Percentiles rank a stretch among this genome's conserved stretches.
phyloP scores from a whole-genome alignment of 2,888 invertebrate genomes.

The Mimachlamys varia region DNA sequence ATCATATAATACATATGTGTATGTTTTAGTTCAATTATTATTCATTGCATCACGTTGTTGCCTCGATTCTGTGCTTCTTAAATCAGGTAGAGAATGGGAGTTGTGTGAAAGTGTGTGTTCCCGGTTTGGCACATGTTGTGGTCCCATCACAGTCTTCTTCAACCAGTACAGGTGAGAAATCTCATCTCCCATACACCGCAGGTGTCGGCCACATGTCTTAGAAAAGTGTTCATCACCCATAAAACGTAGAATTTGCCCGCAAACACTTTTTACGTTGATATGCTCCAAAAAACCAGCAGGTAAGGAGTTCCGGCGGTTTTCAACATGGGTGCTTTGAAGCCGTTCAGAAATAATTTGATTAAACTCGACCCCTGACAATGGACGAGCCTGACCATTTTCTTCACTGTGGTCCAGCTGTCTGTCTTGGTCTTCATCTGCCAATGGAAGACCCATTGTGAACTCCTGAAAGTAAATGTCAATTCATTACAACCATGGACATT shows the following conservation, averaged over 20 bases:
- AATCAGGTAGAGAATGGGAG: not conserved
- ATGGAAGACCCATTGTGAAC: constrained; percentile 29
- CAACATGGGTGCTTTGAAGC: not conserved
- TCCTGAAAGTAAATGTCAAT: not conserved
- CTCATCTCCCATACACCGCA: constrained; percentile 67
- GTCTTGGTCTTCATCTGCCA: not conserved
- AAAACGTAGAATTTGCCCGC: constrained; percentile 63
- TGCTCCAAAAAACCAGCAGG: constrained; percentile 49
- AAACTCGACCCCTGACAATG: not conserved
- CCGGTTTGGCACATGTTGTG: not conserved
- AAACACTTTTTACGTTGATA: constrained; percentile 43
- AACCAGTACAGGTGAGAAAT: constrained; percentile 50
- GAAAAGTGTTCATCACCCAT: constrained; percentile 67
- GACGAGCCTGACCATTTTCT: not conserved
- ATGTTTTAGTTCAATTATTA: not conserved
- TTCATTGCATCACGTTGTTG: not conserved
- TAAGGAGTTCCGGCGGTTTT: constrained; percentile 45
- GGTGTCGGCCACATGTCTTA: constrained; percentile 62
- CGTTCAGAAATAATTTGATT: constrained; percentile 18
- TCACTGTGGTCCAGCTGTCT: constrained; percentile 1
- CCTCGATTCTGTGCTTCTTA: not conserved
- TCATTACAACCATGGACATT: too few relatives aligned
- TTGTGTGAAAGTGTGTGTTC: not conserved
- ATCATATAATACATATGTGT: not conserved
- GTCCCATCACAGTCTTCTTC: constrained; percentile 39